phyloP scores from a whole-genome alignment of 2,113 vertebrate genomes.

The Chaetodon trifascialis region DNA sequence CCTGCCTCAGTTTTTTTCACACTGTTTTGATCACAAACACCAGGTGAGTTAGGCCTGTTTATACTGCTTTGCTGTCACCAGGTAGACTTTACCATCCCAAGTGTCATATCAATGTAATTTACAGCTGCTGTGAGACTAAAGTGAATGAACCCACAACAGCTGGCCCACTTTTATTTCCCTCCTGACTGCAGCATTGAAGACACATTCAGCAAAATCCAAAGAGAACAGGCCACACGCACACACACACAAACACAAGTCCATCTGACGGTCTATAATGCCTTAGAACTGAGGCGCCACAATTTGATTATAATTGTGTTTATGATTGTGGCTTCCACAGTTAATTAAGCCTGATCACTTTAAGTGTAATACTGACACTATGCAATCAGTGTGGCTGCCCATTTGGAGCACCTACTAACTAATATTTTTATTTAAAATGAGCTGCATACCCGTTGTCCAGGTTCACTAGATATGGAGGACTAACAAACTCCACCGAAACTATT shows the following conservation, averaged over 20 bases:
- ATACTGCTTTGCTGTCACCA: neutral
- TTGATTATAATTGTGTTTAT: conserved; percentile 5
- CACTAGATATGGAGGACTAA: neutral
- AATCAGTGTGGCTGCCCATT: neutral
- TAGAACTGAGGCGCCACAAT: conserved; percentile 9
- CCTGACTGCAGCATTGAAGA: neutral
- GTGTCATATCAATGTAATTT: neutral
- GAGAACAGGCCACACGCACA: too few relatives aligned
- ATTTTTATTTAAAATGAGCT: neutral
- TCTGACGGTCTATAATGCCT: neutral
- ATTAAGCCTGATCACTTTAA: conserved; percentile 24
- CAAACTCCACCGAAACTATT: neutral
- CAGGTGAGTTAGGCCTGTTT: neutral
- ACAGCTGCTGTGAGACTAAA: neutral
- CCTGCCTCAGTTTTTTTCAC: too few relatives aligned
- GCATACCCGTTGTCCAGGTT: neutral
- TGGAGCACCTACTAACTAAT: neutral
- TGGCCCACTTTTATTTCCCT: conserved; percentile 1
- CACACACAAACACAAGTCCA: neutral
- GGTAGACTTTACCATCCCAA: neutral
- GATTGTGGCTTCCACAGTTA: conserved; percentile 13
- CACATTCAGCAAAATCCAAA: neutral
- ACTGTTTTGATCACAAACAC: neutral
- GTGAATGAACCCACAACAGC: neutral
- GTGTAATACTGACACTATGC: neutral